Base-by-base conservation (phyloP, 1,140 invertebrate species). In the Drosophila takahashii region DNA sequence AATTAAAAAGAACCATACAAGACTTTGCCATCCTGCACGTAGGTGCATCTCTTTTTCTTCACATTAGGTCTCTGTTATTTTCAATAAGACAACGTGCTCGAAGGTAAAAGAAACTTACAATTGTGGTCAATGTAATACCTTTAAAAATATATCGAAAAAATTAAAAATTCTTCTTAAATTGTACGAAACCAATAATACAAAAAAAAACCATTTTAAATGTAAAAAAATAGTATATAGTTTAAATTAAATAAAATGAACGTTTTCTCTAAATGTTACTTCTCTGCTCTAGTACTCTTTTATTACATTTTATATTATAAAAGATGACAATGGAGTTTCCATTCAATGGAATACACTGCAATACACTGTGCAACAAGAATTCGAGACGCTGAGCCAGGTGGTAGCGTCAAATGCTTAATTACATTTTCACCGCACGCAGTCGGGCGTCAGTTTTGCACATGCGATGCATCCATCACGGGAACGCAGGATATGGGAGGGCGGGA, bases 401-500 rank as follows among this genome's bases (percentile, higher is more conserved):
- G 56, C 58, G 29, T 62, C 57, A 69, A 87, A 79, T 70, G 84
- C 84, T 84, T 87, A 87, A 87, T 87, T 89, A 89, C 83, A 89
- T 87, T 89, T 89, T 71, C 79, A 60, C 18, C 66, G 57, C 79
- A 83, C 79, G 79, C 69, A 78, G 41, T 5, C 57, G 51, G 51
- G 53, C 39, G 27, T 15, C 47, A 47, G 54, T 53, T 47, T 44
- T 77, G 53, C 72, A 61, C 61, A 71, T 59, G 69, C 78, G 69
- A 69, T 78, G 77, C 78, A 86, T 86, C 71, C 83, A 86, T 86
- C 83, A 86, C 48, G 45, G 60, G 48, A 41, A 34, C 26, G 27
- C 64, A 53, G 75, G 27, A 70, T 80, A 85, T 77, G 61, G 77
- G 58, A 48, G 53, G 34, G n/a, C 8, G 34, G n/a, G n/a, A n/a